These are phyloP conservation scores for Octomys mimax DNA, from an alignment of 2,797 vertebrate species.

Conservation along the genomic window DNA sequence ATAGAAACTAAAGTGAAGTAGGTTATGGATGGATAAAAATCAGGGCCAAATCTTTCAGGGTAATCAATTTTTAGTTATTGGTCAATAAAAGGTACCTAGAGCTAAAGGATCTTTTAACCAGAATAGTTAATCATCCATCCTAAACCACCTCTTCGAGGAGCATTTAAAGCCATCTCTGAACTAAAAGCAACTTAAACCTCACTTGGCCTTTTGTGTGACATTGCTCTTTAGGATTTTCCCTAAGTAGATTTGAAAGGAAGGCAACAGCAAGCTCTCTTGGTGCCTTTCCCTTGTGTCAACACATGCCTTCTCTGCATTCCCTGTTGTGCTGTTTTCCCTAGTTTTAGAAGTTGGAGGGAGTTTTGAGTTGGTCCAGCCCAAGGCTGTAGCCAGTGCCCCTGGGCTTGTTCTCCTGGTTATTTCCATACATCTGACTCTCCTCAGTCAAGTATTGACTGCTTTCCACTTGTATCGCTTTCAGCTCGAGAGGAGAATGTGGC, in stretches of 20 bases:
- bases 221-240: background rate
- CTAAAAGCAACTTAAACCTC: background rate
- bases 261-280: background rate
- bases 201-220: slow-evolving; percentile 23
- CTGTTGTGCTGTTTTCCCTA: background rate
- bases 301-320: background rate
- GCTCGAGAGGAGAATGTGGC: slow-evolving; percentile 98
- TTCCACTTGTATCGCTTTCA: slow-evolving; percentile 80
- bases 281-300: background rate
- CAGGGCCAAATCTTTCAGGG: slow-evolving; percentile 66
- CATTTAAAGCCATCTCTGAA: background rate
- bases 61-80: slow-evolving; percentile 81
- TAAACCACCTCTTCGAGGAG: slow-evolving; percentile 36
- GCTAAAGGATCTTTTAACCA: slow-evolving; percentile 70
- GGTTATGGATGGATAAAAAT: slow-evolving; percentile 69
- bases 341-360: background rate
- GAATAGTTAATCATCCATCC: slow-evolving; percentile 73
- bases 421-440: background rate
- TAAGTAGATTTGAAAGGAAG: background rate
- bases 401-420: background rate
- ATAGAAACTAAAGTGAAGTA: slow-evolving; percentile 48
- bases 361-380: background rate
- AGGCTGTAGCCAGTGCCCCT: background rate
- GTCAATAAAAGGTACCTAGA: slow-evolving; percentile 71
- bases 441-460: slow-evolving; percentile 50